These are phyloP conservation scores for Nesogale talazaci DNA, from an alignment of 2,113 vertebrate species.

Conservation along the genomic window DNA sequence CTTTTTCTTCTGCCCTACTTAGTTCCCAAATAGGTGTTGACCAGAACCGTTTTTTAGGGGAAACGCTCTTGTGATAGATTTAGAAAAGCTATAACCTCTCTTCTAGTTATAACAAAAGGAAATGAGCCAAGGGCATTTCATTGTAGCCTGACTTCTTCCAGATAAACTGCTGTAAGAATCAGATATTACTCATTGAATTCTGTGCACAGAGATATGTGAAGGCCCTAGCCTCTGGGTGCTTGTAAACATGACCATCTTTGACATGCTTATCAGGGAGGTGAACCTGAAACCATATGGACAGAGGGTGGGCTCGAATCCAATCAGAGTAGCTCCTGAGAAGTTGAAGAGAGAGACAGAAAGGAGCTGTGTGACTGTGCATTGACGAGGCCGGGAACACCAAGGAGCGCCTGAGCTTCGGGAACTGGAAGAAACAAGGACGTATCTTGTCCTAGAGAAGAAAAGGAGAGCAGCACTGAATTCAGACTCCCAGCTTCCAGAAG, in stretches of 20 bases:
- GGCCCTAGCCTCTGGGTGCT: background rate
- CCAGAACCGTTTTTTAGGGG: no score
- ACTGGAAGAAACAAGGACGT: background rate
- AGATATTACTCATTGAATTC: no score
- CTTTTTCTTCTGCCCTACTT: no score
- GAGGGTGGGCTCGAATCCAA: background rate
- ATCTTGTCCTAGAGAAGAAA: background rate
- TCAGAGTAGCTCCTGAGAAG: background rate
- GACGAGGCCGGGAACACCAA: background rate
- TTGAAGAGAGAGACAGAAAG: background rate
- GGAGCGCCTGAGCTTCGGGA: background rate
- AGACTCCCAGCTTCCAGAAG: background rate
- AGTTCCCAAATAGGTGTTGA: no score
- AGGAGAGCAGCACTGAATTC: background rate
- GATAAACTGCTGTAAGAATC: no score
- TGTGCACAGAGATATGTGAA: no score
- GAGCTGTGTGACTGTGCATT: background rate
- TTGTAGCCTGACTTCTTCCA: no score
- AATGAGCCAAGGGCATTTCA: no score
- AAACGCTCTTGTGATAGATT: no score
- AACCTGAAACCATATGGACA: background rate
- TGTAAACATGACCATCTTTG: background rate
- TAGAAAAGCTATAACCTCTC: no score
- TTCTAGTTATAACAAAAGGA: no score
- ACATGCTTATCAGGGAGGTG: background rate